A percentile compares a stretch with the other conserved stretches of the same genome.
phyloP scores from a whole-genome alignment of 2,797 vertebrate species.

The Bovichtus variegatus region DNA sequence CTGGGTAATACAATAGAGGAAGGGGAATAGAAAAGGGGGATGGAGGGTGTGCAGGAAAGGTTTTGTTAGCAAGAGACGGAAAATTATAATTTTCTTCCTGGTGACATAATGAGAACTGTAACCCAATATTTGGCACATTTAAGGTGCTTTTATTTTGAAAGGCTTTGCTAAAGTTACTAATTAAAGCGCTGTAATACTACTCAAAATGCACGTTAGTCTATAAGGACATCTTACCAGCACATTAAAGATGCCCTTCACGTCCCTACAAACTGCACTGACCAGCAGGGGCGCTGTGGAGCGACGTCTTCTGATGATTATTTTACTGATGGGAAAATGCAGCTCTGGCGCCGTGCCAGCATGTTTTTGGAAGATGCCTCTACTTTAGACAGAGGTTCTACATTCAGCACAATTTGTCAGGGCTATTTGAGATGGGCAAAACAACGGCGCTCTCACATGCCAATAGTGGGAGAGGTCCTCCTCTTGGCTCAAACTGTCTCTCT shows the following conservation, averaged over 20 bases:
- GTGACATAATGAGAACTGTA: conserved; percentile 23
- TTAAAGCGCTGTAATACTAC: neutral
- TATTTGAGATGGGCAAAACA: conserved; percentile 56
- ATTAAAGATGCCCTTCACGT: neutral
- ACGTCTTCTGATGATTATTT: neutral
- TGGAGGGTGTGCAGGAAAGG: conserved; percentile 29
- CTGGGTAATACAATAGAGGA: conserved; percentile 51
- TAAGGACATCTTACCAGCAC: neutral
- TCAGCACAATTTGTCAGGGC: conserved; percentile 65
- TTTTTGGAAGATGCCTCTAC: conserved; percentile 62
- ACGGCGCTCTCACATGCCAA: conserved; percentile 46
- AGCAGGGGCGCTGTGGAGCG: conserved; percentile 19
- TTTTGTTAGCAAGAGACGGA: neutral
- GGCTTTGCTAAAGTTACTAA: neutral
- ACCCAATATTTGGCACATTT: neutral
- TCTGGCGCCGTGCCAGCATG: conserved; percentile 55
- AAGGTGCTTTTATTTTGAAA: conserved; percentile 15
- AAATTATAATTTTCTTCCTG: no score
- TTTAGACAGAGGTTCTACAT: conserved; percentile 62
- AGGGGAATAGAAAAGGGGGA: conserved; percentile 28
- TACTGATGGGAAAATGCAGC: conserved; percentile 64
- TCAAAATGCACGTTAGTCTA: no score
- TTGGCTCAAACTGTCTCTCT: conserved; percentile 42
- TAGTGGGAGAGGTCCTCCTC: conserved; percentile 55
- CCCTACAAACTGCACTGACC: neutral